Conservation (phyloP, 2,888 invertebrate species). For the Perdita meconis region DNA sequence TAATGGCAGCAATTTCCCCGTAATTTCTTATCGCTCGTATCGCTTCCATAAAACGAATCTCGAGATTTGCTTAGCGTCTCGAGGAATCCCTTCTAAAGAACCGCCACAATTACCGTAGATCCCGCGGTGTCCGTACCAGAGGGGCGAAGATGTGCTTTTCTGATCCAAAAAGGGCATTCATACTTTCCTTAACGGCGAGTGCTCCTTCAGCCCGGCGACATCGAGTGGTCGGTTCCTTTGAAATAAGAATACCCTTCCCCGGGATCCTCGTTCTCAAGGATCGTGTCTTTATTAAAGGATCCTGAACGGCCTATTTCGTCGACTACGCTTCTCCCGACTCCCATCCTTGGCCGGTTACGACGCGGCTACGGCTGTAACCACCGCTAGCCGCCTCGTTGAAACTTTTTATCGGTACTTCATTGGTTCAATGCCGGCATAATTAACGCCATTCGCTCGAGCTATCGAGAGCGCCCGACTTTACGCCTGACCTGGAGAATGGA, state of each 20-base stretch:
- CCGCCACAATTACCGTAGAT: neutral
- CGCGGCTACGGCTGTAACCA: constrained; percentile 46
- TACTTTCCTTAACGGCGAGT: constrained; percentile 42
- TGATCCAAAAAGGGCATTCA: constrained; percentile 45
- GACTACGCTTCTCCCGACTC: constrained; percentile 38
- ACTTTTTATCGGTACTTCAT: constrained; percentile 74
- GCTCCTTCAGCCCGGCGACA: constrained; percentile 45
- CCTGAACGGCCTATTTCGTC: constrained; percentile 56
- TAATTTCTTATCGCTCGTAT: neutral
- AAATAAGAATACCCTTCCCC: constrained; percentile 46
- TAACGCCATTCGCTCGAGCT: constrained; percentile 67
- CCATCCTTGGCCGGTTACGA: constrained; percentile 46
- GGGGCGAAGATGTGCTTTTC: constrained; percentile 49
- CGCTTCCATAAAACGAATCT: neutral
- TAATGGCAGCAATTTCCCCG: neutral
- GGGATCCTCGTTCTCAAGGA: constrained; percentile 50
- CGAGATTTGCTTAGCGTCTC: constrained; percentile 8
- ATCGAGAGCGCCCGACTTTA: constrained; percentile 52
- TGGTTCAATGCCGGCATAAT: constrained; percentile 66
- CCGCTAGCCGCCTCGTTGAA: constrained; percentile 56
- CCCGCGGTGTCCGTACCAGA: constrained; percentile 1
- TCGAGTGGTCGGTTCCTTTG: constrained; percentile 60
- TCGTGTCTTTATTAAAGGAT: constrained; percentile 64
- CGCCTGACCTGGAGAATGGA: constrained; percentile 48
- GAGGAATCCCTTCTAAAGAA: constrained; percentile 1